Evolutionary conservation across 1,140 invertebrate genomes (phyloP), one percentile per base, ranked within the genome.

Genomic region (Teleopsis dalmanni): DNA sequence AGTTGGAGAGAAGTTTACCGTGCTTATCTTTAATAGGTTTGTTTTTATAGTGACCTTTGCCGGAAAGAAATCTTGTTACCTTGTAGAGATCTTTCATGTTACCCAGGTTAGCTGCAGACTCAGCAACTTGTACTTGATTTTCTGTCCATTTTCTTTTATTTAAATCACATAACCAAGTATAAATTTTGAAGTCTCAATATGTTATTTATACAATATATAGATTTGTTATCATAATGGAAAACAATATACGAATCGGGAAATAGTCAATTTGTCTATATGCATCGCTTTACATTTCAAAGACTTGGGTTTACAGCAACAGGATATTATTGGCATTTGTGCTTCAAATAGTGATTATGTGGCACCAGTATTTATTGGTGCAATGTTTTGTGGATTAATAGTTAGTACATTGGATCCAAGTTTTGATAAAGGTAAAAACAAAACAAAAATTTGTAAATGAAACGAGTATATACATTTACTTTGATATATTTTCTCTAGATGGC

Each of bases 351-450:
- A 43, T 11, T 63, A 47, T 35, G 37, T 64, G 21, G 47, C 49
- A 14, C 52, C 62, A 1, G 2, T 64, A 14, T 50, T 53, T 2
- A 23, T 52, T 13, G 62, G 49, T 14, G 57, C 59, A 23, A 51
- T 59, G 25, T 56, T 63, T 31, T 40, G 60, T 13, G 52, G 61
- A 9, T 56, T 51, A 6, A 56, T 55, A 9, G 54, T 64, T 31
- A 59, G 63, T 41, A 54, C 62, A 2, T 50, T 63, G 8, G 60
- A 63, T 48, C 50, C 51, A 7, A 51, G 48, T 3, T 42, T 50
- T 4, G 60, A 61, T 16, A 45, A 50, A 37, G 42, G 47, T 41
- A 14, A 38, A 21, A 48, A 41, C 13, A 29, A 29, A 29, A 13
- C 27, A 7, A 29, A 13, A 29, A 13, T 29, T 13, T 29, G 7